Conservation (phyloP, 2,888 invertebrate species). For the Tetragnatha montana region DNA sequence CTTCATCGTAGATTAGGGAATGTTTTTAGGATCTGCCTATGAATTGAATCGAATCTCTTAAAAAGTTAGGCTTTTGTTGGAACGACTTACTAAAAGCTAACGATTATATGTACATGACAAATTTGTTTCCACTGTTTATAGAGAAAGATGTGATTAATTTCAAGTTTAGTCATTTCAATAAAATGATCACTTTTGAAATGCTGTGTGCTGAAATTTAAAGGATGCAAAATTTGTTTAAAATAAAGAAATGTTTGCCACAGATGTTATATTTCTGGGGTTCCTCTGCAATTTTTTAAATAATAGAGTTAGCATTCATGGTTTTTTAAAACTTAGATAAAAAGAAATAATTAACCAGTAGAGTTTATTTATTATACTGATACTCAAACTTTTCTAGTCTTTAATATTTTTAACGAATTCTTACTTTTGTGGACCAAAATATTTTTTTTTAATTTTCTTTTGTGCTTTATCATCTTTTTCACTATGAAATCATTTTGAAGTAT, state of each 20-base stretch:
- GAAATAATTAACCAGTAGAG: neutral
- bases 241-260: neutral
- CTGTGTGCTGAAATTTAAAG: neutral
- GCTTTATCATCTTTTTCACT: neutral
- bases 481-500: neutral
- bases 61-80: neutral
- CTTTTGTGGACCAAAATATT: neutral
- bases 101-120: neutral
- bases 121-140: constrained; percentile 1
- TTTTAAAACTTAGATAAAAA: constrained; percentile 22
- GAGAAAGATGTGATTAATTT: neutral
- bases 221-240: neutral
- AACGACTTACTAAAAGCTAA: neutral
- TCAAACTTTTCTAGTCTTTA: constrained; percentile 24
- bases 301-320: constrained; percentile 11
- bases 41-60: constrained; percentile 1
- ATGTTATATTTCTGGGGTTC: constrained; percentile 31
- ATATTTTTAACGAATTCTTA: neutral
- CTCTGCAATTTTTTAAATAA: constrained; percentile 42
- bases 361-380: neutral
- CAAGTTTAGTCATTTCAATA: neutral
- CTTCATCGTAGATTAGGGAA: constrained; percentile 54
- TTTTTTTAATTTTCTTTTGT: neutral
- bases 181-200: constrained; percentile 6
- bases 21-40: constrained; percentile 57